phyloP scores from a whole-genome alignment of 2,797 vertebrate genomes.

The Danio choprae region DNA sequence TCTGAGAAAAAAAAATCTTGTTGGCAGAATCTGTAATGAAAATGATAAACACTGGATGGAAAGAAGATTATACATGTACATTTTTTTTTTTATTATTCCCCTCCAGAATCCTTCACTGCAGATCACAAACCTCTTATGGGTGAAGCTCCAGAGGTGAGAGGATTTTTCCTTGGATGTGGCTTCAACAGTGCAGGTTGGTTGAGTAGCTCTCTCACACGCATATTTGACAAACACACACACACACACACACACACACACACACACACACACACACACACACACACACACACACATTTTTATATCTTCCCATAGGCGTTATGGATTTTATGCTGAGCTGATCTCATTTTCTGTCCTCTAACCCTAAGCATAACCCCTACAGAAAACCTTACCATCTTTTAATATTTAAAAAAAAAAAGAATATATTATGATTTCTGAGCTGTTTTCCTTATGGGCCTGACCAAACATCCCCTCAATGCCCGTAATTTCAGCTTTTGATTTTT shows the following conservation, averaged over 20 bases:
- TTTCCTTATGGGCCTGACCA: no score
- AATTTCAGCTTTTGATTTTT: neutral
- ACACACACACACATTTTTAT: no score
- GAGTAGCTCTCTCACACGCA: neutral
- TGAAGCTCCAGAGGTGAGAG: slow-evolving; percentile 91
- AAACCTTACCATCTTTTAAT: no score
- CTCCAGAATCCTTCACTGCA: slow-evolving; percentile 92
- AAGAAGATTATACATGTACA: neutral
- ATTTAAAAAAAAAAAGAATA: no score
- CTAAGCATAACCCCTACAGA: no score
- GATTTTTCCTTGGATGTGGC: slow-evolving; percentile 96
- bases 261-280: no score
- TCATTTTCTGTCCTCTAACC: no score
- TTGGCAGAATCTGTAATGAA: no score
- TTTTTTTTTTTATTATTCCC: slow-evolving; percentile 8
- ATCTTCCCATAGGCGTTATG: no score
- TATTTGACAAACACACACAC: slow-evolving; percentile 1
- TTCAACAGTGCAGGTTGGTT: slow-evolving; percentile 95
- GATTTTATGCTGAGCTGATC: no score
- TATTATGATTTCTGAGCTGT: no score
- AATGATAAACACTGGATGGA: neutral
- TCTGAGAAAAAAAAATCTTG: neutral
- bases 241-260: slow-evolving; percentile 2
- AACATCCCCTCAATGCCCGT: no score
- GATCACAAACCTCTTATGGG: slow-evolving; percentile 98